Evolutionary conservation across 2,888 invertebrate genomes (phyloP).

Genomic region (Latrodectus hesperus): DNA sequence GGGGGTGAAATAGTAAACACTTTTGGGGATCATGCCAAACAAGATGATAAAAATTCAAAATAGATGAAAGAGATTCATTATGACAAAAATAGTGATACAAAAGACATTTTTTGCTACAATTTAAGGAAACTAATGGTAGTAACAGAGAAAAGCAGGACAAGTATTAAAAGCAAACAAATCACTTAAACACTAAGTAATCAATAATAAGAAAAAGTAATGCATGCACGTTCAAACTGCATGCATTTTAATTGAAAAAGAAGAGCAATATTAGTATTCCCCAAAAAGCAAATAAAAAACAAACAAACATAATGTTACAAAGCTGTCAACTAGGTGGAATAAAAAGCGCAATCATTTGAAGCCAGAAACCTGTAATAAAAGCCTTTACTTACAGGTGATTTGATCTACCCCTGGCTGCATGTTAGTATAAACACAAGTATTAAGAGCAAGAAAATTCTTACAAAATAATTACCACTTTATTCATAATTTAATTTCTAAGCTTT

Average conservation of each 20-base stretch:
- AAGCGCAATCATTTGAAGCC: constrained; percentile 64
- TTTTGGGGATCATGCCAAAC: background rate
- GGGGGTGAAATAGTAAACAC: background rate
- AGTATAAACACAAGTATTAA: constrained; percentile 73
- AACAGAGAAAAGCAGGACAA: constrained; percentile 7
- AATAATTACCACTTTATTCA: too few relatives aligned
- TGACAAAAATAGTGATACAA: background rate
- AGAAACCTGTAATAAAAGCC: constrained; percentile 61
- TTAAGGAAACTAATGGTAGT: constrained; percentile 12
- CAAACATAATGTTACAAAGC: constrained; percentile 24
- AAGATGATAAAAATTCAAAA: background rate
- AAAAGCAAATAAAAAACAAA: constrained; percentile 11
- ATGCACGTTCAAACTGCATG: background rate
- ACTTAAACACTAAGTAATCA: constrained; percentile 16
- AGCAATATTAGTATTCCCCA: background rate
- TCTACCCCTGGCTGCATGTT: constrained; percentile 74
- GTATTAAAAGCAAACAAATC: constrained; percentile 20
- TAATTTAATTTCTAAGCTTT: too few relatives aligned
- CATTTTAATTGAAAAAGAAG: constrained; percentile 9
- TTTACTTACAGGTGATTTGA: constrained; percentile 69
- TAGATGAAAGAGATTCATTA: too few relatives aligned
- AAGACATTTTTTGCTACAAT: background rate
- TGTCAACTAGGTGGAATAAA: constrained; percentile 69
- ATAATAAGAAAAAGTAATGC: background rate
- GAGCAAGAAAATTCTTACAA: background rate